Percentiles rank a stretch among this genome's conserved stretches.
These are phyloP conservation scores for Clostera curtula DNA, from an alignment of 2,888 invertebrate species.

Conservation along the genomic window DNA sequence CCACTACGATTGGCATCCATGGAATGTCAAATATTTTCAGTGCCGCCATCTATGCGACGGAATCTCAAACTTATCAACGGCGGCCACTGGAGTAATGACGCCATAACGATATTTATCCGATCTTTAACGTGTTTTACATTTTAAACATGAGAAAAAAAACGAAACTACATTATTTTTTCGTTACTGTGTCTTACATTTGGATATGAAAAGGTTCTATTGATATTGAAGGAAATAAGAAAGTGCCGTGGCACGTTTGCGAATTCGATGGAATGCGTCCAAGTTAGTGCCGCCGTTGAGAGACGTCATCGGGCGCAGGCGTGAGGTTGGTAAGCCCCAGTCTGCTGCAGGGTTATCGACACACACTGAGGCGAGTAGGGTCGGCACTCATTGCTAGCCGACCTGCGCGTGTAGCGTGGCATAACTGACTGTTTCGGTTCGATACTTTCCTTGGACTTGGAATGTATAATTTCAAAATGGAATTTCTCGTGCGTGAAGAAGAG, in stretches of 20 bases:
- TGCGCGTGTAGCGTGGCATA: slow-evolving; percentile 56
- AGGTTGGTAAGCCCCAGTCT: slow-evolving; percentile 50
- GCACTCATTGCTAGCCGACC: slow-evolving; percentile 24
- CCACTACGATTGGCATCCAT: slow-evolving; percentile 78
- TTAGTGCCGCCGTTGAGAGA: slow-evolving; percentile 51
- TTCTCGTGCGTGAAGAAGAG: slow-evolving; percentile 24
- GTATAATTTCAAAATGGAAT: slow-evolving; percentile 28
- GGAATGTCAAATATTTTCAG: slow-evolving; percentile 81
- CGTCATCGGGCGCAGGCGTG: slow-evolving; percentile 64
- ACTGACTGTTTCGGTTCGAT: slow-evolving; percentile 58
- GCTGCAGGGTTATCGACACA: slow-evolving; percentile 72
- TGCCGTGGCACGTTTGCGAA: slow-evolving; percentile 43
- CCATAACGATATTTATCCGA: no score
- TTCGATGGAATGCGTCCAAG: slow-evolving; percentile 59
- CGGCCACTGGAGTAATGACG: slow-evolving; percentile 47
- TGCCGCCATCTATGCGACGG: slow-evolving; percentile 76
- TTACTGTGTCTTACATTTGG: slow-evolving; percentile 10
- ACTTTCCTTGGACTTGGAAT: slow-evolving; percentile 41
- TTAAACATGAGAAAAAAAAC: slow-evolving; percentile 4
- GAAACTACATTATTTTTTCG: no score
- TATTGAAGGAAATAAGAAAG: slow-evolving; percentile 29
- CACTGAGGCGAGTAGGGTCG: slow-evolving; percentile 53
- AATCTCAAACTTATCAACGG: slow-evolving; percentile 52
- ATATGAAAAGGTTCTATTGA: slow-evolving; percentile 2
- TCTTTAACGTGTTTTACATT: no score